Conservation (phyloP, 2,888 invertebrate genomes). For the Mantis religiosa region DNA sequence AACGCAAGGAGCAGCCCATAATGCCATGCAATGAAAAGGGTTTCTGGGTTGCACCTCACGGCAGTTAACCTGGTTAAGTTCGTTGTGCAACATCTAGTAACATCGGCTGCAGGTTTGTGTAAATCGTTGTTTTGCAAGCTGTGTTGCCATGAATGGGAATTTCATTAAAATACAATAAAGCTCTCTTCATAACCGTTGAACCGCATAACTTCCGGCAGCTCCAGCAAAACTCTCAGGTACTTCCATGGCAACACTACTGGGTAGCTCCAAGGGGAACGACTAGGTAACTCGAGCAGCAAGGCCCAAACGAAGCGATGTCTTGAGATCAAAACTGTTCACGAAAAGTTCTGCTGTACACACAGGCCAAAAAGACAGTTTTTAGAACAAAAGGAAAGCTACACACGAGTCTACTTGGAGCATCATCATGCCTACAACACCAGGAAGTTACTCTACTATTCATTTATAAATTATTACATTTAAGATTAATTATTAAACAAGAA, state of each 20-base stretch:
- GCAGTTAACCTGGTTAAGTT: not conserved
- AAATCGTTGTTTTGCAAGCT: constrained; percentile 5
- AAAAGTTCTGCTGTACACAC: not conserved
- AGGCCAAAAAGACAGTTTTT: not conserved
- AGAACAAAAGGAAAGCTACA: not conserved
- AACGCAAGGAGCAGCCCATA: constrained; percentile 12
- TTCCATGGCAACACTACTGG: not conserved
- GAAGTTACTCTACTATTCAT: not conserved
- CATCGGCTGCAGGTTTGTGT: not conserved
- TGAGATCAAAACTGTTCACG: not conserved
- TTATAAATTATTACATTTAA: not conserved
- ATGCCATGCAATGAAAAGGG: constrained; percentile 10
- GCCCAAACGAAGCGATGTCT: not conserved
- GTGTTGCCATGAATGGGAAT: not conserved
- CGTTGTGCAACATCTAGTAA: constrained; percentile 7
- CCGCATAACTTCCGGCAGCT: not conserved
- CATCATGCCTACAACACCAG: not conserved
- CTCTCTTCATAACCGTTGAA: not conserved
- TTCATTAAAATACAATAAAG: not conserved
- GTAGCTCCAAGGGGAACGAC: not conserved
- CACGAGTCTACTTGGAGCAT: not conserved
- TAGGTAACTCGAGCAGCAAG: not conserved
- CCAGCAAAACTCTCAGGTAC: not conserved
- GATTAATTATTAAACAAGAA: not conserved
- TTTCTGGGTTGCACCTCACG: constrained; percentile 14